phyloP scores from a whole-genome alignment of 2,888 invertebrate species.

The Timema podura region DNA sequence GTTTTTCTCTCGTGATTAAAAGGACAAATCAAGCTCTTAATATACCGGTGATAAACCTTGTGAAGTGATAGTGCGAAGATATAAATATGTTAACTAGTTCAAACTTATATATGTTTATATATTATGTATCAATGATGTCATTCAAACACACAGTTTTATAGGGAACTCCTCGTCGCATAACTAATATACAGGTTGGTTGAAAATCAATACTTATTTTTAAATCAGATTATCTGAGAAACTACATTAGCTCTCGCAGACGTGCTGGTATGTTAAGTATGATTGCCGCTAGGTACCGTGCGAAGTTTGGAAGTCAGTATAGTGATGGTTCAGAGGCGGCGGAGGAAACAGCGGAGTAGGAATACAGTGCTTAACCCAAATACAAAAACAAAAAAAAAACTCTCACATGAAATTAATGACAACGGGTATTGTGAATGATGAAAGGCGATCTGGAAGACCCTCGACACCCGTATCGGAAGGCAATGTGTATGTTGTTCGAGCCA shows the following conservation, averaged over 20 bases:
- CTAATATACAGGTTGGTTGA: not conserved
- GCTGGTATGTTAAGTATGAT: not conserved
- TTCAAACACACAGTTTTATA: too few species aligned
- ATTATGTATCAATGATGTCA: too few species aligned
- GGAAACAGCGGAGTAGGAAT: not conserved
- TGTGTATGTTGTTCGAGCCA: not conserved
- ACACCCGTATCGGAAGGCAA: not conserved
- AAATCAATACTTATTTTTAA: not conserved
- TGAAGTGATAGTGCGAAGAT: too few species aligned
- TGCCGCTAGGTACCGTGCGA: not conserved
- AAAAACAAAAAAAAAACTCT: not conserved
- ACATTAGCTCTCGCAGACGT: not conserved
- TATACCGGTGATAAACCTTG: too few species aligned
- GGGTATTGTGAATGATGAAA: not conserved
- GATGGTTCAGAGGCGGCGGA: not conserved
- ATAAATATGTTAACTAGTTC: too few species aligned
- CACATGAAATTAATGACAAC: not conserved
- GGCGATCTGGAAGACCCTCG: not conserved
- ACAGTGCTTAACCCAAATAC: not conserved
- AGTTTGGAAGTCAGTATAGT: conserved; percentile 1
- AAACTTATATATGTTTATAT: too few species aligned
- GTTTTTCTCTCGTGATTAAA: too few species aligned
- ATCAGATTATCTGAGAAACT: not conserved
- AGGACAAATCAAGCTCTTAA: too few species aligned
- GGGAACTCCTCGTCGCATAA: too few species aligned